Percentiles rank a stretch among this genome's conserved stretches.
Evolutionary conservation across 2,797 vertebrate genomes (phyloP).

Genomic region (Hydrocynus forskahlii): DNA sequence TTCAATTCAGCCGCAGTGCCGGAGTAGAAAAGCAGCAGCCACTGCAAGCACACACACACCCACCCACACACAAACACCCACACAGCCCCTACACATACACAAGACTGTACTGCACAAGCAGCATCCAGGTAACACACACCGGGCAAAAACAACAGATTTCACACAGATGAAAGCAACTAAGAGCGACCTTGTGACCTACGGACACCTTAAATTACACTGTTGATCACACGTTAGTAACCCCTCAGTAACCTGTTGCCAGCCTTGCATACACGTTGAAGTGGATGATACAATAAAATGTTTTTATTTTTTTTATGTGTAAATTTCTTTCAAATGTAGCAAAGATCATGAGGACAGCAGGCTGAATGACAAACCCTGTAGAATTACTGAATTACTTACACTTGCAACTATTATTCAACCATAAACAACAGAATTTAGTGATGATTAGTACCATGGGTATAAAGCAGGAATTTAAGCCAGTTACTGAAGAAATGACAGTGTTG

Average conservation of each 20-base stretch:
- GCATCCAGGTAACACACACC: not conserved
- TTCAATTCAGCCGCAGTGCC: conserved; percentile 20
- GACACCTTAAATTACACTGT: not conserved
- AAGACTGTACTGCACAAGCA: not conserved
- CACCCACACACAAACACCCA: not conserved
- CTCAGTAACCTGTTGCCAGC: too few relatives aligned
- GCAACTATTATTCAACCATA: too few relatives aligned
- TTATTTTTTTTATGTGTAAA: too few relatives aligned
- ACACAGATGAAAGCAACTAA: not conserved
- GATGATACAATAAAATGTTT: too few relatives aligned
- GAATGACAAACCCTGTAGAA: not conserved
- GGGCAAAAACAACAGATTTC: conserved; percentile 10
- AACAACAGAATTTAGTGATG: not conserved
- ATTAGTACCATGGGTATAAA: not conserved
- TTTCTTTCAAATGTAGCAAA: too few relatives aligned
- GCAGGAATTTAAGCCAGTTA: not conserved
- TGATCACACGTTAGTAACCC: too few relatives aligned
- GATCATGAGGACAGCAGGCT: too few relatives aligned
- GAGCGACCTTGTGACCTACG: not conserved
- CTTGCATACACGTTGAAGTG: too few relatives aligned
- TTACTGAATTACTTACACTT: too few relatives aligned
- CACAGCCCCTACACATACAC: not conserved
- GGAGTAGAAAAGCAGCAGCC: conserved; percentile 1
- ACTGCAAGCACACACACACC: not conserved
- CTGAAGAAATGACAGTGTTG: too few relatives aligned